Evolutionary conservation across 2,888 invertebrate species (phyloP).

Genomic region (Slavum lentiscoides): DNA sequence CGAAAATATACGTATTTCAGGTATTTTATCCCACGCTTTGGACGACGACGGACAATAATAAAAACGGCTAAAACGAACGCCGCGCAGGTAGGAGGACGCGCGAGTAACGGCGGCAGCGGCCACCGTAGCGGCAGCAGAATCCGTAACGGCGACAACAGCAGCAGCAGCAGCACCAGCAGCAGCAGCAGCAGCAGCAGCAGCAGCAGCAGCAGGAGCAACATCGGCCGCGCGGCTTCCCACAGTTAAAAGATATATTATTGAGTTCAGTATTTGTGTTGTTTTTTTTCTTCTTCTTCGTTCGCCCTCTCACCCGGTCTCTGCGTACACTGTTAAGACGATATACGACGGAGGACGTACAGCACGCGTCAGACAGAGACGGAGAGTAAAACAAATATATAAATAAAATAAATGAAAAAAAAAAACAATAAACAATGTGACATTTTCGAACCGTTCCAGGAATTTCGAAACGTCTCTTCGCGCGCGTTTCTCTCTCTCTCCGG

Average conservation of each 20-base stretch:
- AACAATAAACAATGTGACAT: slow-evolving; percentile 52
- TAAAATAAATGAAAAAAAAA: slow-evolving; percentile 19
- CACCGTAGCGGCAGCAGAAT: neutral
- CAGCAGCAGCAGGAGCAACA: neutral
- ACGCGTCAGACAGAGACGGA: neutral
- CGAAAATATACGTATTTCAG: slow-evolving; percentile 29
- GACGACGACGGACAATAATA: slow-evolving; percentile 30
- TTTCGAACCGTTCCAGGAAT: slow-evolving; percentile 51
- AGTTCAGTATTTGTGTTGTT: slow-evolving; percentile 43
- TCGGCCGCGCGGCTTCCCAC: slow-evolving; percentile 45
- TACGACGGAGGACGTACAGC: neutral
- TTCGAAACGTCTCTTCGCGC: slow-evolving; percentile 45
- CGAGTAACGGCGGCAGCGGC: too few species aligned
- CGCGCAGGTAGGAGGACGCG: neutral
- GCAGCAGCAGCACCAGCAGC: neutral
- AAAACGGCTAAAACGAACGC: slow-evolving; percentile 34
- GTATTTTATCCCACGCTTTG: slow-evolving; percentile 53
- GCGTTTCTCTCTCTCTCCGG: neutral
- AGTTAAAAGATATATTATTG: slow-evolving; percentile 47
- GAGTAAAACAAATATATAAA: neutral
- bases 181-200: slow-evolving; percentile 11
- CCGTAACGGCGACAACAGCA: neutral
- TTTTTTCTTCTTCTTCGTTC: slow-evolving; percentile 1
- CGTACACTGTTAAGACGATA: neutral
- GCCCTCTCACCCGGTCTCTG: neutral